These are phyloP conservation scores for Aspidiotus rigidus DNA, from an alignment of 2,888 invertebrate genomes.

Conservation along the genomic window DNA sequence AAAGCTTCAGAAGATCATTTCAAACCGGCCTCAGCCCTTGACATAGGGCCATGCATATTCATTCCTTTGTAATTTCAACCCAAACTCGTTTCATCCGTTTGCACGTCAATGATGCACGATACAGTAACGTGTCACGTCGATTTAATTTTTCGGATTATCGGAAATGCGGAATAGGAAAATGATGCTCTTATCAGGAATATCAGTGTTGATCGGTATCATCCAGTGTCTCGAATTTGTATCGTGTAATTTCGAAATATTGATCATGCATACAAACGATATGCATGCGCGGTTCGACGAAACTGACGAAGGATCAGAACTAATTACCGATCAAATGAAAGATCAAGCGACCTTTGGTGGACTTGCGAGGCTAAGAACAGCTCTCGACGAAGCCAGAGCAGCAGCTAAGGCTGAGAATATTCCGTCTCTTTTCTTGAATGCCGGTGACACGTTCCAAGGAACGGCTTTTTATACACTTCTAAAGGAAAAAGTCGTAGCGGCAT, in stretches of 20 bases:
- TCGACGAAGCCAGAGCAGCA: constrained; percentile 49
- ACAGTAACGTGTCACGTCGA: no score
- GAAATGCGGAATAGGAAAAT: no score
- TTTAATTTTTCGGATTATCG: no score
- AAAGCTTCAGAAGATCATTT: no score
- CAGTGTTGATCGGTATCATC: background rate
- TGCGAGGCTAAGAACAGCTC: constrained; percentile 53
- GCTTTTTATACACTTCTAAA: constrained; percentile 77
- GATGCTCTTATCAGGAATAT: background rate
- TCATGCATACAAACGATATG: constrained; percentile 87
- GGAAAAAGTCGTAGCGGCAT: constrained; percentile 66
- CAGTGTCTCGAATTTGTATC: background rate
- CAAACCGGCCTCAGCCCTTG: no score
- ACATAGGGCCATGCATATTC: no score
- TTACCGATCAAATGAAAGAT: constrained; percentile 33
- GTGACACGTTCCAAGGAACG: constrained; percentile 85
- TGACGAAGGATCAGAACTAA: constrained; percentile 52
- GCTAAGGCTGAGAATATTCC: constrained; percentile 51
- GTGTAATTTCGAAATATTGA: constrained; percentile 50
- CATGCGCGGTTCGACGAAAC: constrained; percentile 61
- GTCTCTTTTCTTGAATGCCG: constrained; percentile 77
- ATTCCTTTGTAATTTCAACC: no score
- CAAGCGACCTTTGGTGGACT: constrained; percentile 73
- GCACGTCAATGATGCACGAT: no score
- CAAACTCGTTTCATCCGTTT: no score